Percentiles rank a stretch among this genome's conserved stretches.
Conservation (phyloP, 1,140 invertebrate genomes). For the Octopus sinensis region DNA sequence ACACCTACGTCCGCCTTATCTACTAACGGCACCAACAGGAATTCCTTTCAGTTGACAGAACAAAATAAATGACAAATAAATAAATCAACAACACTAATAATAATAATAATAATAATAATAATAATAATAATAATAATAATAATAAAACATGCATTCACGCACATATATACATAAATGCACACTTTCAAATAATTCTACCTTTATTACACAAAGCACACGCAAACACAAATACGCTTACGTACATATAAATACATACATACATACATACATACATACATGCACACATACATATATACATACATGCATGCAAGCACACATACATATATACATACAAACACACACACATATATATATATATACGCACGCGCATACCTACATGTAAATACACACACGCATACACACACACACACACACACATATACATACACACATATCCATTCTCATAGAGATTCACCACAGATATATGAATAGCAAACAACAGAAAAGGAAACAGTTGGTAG, state of each 20-base stretch:
- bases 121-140: too few relatives aligned
- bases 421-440: not conserved
- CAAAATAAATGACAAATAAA: too few relatives aligned
- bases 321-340: conserved; percentile 10
- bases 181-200: too few relatives aligned
- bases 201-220: not conserved
- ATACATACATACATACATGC: not conserved
- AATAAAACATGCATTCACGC: too few relatives aligned
- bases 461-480: too few relatives aligned
- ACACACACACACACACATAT: not conserved
- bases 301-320: not conserved
- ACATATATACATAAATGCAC: too few relatives aligned
- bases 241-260: not conserved
- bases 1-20: too few relatives aligned
- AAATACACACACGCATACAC: conserved; percentile 9
- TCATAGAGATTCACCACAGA: not conserved
- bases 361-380: not conserved
- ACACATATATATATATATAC: conserved; percentile 2
- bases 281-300: not conserved
- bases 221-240: not conserved
- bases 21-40: too few relatives aligned
- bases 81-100: too few relatives aligned
- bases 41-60: too few relatives aligned
- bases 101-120: too few relatives aligned
- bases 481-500: too few relatives aligned